These are phyloP conservation scores for Apteryx mantelli DNA, from an alignment of 2,113 vertebrate species.

Conservation along the genomic window DNA sequence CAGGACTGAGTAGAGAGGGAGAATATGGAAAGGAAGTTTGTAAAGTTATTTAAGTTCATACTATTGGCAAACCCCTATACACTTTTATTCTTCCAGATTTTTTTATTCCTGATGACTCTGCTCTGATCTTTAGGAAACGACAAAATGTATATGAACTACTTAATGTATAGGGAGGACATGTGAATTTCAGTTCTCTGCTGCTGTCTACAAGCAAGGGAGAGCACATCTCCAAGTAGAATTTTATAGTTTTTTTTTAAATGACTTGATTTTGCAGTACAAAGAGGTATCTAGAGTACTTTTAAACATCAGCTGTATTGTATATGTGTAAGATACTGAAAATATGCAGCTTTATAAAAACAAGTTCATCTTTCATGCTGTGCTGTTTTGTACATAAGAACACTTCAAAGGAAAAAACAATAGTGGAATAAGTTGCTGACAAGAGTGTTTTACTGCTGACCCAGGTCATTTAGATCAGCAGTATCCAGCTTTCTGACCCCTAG, in stretches of 20 bases:
- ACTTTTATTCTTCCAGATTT: too few species aligned
- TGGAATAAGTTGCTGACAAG: background rate
- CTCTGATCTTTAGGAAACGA: background rate
- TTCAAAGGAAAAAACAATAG: background rate
- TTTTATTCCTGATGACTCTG: background rate
- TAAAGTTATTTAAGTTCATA: background rate
- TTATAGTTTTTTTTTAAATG: background rate
- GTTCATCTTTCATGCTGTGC: background rate
- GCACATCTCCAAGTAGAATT: background rate
- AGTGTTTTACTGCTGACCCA: background rate
- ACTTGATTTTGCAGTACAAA: background rate
- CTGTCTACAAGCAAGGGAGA: background rate
- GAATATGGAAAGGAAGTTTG: background rate
- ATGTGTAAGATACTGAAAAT: background rate
- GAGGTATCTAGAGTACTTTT: background rate
- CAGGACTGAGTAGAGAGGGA: too few species aligned
- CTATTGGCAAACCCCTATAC: background rate
- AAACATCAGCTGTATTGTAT: background rate
- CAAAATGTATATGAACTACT: background rate
- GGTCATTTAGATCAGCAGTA: background rate
- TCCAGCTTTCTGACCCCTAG: background rate
- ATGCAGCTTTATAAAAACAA: background rate
- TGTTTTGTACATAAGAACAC: background rate
- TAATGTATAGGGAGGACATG: background rate
- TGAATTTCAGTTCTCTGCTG: background rate